phyloP scores from a whole-genome alignment of 2,113 vertebrate species.

The Indicator maculatus region DNA sequence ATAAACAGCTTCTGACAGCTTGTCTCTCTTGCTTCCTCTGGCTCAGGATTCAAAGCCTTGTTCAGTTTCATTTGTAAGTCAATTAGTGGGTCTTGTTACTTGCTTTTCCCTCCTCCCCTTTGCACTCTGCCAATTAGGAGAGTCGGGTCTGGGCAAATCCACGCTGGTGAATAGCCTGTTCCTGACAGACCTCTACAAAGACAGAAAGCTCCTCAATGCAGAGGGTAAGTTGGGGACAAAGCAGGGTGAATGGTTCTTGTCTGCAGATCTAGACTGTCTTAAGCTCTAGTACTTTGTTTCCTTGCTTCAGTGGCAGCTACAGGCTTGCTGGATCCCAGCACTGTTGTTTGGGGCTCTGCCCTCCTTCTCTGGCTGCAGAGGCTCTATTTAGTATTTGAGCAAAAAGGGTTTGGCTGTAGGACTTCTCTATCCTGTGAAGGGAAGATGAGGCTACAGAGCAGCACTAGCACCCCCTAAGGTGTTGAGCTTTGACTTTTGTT shows the following conservation, averaged over 20 bases:
- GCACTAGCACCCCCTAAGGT: neutral
- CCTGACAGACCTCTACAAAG: conserved; percentile 98
- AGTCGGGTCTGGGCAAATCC: conserved; percentile 97
- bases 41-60: conserved; percentile 13
- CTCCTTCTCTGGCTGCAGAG: neutral
- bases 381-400: neutral
- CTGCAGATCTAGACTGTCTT: neutral
- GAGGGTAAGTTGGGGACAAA: conserved; percentile 83
- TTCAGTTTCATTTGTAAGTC: conserved; percentile 47
- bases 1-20: conserved; percentile 22
- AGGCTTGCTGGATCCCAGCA: neutral
- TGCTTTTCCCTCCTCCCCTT: conserved; percentile 39
- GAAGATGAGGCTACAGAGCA: neutral
- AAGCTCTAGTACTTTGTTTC: neutral
- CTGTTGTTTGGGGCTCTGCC: neutral
- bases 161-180: conserved; percentile 98
- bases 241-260: neutral
- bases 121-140: conserved; percentile 78
- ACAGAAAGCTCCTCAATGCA: conserved; percentile 95
- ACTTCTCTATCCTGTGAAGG: neutral
- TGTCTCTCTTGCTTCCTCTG: neutral
- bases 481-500: neutral
- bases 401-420: neutral
- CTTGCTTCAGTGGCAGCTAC: neutral
- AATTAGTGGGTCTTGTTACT: conserved; percentile 36